phyloP scores from a whole-genome alignment of 1,140 invertebrate genomes.

The Wiebesia pumilae region DNA sequence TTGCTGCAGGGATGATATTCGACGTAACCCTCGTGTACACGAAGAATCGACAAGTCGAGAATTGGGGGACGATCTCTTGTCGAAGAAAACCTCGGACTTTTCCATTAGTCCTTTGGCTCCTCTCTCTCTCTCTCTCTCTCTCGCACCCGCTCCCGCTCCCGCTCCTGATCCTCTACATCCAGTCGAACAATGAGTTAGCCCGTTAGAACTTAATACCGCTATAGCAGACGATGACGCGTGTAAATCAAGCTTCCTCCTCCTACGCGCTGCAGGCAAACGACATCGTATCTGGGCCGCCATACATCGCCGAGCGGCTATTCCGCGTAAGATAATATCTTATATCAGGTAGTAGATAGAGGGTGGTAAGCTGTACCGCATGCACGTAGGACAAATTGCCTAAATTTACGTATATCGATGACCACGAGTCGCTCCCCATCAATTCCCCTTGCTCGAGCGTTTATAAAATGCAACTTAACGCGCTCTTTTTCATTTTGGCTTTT shows the following conservation, averaged over 20 bases:
- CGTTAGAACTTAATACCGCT: conserved; percentile 50
- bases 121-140: background rate
- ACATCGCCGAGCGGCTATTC: background rate
- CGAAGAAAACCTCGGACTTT: conserved; percentile 27
- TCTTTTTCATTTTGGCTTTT: background rate
- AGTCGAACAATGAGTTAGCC: conserved; percentile 34
- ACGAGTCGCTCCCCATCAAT: background rate
- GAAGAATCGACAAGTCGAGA: conserved; percentile 24
- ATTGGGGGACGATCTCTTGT: conserved; percentile 25
- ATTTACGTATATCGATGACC: conserved; percentile 42
- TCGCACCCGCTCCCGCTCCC: background rate
- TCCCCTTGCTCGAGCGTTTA: background rate
- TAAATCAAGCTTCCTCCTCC: conserved; percentile 48
- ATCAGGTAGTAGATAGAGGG: conserved; percentile 36
- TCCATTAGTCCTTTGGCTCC: conserved; percentile 41
- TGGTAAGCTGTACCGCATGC: background rate
- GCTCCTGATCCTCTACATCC: background rate
- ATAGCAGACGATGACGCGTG: conserved; percentile 49
- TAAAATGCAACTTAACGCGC: background rate
- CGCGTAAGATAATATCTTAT: conserved; percentile 49
- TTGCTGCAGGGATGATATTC: conserved; percentile 11
- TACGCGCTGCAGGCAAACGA: background rate
- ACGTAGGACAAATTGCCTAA: conserved; percentile 43
- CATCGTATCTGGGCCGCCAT: background rate
- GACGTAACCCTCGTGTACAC: background rate